Conservation (phyloP, 2,797 vertebrate genomes). For the Dendrocincla tyrannina region DNA sequence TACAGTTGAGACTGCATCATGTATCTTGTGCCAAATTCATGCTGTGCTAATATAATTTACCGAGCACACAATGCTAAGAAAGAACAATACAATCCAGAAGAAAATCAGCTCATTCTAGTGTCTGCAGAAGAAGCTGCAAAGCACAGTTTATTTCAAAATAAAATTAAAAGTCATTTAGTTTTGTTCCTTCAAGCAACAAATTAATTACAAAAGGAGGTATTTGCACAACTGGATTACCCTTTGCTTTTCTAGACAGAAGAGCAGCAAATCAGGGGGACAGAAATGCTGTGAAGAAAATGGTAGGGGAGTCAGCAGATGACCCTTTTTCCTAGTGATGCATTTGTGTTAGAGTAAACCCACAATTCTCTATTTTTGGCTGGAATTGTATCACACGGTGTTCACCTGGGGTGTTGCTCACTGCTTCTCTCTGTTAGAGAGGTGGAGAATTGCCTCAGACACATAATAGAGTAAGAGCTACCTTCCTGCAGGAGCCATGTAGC, state of each 20-base stretch:
- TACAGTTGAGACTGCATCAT: not conserved
- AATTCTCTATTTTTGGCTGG: not conserved
- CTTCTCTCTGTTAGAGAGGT: not conserved
- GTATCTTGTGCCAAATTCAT: not conserved
- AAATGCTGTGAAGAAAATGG: not conserved
- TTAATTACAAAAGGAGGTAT: not conserved
- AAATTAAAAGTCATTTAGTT: constrained; percentile 4
- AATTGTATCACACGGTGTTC: not conserved
- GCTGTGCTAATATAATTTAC: constrained; percentile 35
- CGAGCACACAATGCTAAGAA: not conserved
- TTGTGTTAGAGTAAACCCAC: not conserved
- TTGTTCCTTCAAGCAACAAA: constrained; percentile 22
- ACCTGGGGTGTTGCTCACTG: not conserved
- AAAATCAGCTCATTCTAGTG: not conserved
- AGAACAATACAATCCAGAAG: not conserved
- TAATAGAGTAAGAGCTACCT: not conserved
- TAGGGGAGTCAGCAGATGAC: not conserved
- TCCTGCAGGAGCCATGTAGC: not conserved
- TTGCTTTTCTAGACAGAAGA: not conserved
- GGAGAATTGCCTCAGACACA: not conserved
- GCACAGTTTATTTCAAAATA: not conserved
- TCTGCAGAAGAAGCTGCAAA: not conserved
- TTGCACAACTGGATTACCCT: not conserved
- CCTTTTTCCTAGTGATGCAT: not conserved
- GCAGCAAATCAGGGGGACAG: not conserved